These are phyloP conservation scores for Ceratotherium simum DNA, from an alignment of 2,113 vertebrate species.

Conservation along the genomic window DNA sequence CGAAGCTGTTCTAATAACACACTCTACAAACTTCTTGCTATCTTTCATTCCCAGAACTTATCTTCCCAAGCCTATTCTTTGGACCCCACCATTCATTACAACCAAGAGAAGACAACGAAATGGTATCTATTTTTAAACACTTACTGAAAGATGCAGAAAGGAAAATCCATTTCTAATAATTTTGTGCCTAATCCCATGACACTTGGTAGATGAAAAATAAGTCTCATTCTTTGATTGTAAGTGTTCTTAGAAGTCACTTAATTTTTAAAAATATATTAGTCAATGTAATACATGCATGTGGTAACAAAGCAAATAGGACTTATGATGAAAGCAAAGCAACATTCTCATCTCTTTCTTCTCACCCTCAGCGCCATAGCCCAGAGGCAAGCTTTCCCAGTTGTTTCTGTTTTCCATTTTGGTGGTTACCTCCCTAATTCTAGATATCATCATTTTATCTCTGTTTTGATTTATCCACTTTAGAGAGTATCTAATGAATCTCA, in stretches of 20 bases:
- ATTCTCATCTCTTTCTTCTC: not conserved
- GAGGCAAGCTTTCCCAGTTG: not conserved
- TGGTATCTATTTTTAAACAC: constrained; percentile 46
- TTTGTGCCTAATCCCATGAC: not conserved
- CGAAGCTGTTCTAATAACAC: not conserved
- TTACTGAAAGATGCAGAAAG: not conserved
- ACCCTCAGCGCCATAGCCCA: not conserved
- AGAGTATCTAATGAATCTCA: not conserved
- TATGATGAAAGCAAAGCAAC: not conserved
- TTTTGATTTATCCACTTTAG: not conserved
- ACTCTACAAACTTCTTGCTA: not conserved
- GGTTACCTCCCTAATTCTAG: not conserved
- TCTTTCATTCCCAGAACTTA: not conserved
- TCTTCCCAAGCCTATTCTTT: not conserved
- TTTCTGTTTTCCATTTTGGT: not conserved
- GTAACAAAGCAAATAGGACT: not conserved
- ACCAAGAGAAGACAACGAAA: not conserved
- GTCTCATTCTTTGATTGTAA: constrained; percentile 18
- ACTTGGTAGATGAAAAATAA: constrained; percentile 60
- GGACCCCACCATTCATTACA: not conserved
- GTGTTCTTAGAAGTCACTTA: constrained; percentile 51
- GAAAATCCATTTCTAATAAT: constrained; percentile 51
- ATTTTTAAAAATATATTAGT: not conserved
- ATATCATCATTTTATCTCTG: not conserved
- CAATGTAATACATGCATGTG: not conserved